Conservation (phyloP, 2,113 vertebrate species). For the Anolis sagrei region DNA sequence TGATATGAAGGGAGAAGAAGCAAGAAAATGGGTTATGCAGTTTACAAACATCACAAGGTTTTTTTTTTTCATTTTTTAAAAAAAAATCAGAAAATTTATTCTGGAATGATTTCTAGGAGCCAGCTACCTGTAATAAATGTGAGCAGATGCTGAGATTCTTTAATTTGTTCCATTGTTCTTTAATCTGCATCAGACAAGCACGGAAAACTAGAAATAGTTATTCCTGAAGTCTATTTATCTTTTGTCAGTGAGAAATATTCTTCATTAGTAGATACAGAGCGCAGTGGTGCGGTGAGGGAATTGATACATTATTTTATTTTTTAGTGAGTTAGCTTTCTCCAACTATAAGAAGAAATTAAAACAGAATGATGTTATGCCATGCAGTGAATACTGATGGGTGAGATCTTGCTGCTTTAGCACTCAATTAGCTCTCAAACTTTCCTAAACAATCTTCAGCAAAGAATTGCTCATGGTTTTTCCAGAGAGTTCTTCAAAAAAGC, state of each 20-base stretch:
- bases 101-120: not conserved
- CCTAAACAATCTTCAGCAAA: not conserved
- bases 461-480: not conserved
- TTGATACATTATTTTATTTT: not conserved
- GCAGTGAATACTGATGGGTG: not conserved
- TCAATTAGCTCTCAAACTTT: not conserved
- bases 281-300: not conserved
- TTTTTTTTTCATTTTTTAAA: not conserved
- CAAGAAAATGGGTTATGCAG: constrained; percentile 18
- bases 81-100: no score
- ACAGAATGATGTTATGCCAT: not conserved
- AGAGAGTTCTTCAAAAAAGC: not conserved
- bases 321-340: not conserved
- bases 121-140: not conserved
- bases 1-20: constrained; percentile 4
- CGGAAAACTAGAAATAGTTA: not conserved
- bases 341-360: not conserved
- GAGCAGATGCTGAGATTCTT: not conserved
- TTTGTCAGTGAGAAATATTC: not conserved
- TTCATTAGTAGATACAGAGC: not conserved
- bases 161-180: not conserved
- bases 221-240: not conserved
- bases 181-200: not conserved
- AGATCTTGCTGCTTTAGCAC: not conserved
- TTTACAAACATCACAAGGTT: no score